Conservation (phyloP, 92 coral and sea anemone species). For the Palythoa heliodiscus region DNA sequence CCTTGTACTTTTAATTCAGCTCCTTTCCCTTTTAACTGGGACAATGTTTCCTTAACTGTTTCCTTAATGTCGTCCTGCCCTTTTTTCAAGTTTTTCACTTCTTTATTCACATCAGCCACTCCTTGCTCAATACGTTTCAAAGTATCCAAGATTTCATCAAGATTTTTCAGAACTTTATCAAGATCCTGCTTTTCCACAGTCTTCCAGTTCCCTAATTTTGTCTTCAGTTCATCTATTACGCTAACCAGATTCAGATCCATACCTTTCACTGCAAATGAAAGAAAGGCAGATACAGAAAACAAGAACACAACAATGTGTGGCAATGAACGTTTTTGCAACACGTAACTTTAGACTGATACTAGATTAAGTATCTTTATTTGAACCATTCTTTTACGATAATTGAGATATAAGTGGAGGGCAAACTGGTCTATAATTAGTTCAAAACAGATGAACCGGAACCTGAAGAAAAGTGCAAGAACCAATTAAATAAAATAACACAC, state of each 20-base stretch:
- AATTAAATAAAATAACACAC: too few species aligned
- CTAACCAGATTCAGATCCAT: slow-evolving; percentile 1
- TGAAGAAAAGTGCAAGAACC: too few species aligned
- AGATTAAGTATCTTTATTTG: too few species aligned
- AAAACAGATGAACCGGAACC: too few species aligned
- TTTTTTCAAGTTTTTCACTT: neutral
- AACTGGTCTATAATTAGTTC: too few species aligned
- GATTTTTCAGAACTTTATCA: neutral
- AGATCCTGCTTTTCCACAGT: neutral
- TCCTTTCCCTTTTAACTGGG: too few species aligned
- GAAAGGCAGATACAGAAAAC: neutral
- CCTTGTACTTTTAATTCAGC: too few species aligned
- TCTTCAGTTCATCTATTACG: neutral
- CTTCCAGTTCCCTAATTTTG: neutral
- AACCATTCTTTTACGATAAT: too few species aligned
- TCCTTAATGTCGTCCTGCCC: neutral
- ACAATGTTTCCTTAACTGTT: too few species aligned
- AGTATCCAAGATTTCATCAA: neutral
- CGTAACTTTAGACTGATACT: neutral
- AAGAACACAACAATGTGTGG: neutral
- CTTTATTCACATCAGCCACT: neutral
- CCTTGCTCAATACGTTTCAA: slow-evolving; percentile 1
- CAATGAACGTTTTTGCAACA: neutral
- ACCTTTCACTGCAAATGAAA: neutral
- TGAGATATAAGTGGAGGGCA: too few species aligned